phyloP scores from a whole-genome alignment of 2,797 vertebrate species.

The Gila robusta region DNA sequence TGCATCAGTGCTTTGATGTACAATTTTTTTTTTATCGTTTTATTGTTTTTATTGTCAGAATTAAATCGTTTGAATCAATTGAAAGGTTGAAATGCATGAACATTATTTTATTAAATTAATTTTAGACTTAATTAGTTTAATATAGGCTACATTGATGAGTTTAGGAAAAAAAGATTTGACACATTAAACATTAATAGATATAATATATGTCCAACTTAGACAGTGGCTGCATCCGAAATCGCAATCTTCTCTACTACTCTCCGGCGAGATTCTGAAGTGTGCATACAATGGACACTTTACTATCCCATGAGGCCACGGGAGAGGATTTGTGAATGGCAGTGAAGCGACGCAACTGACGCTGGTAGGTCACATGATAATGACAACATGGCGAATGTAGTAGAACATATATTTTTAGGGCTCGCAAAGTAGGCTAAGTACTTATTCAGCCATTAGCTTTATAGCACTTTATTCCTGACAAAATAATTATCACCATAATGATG shows the following conservation, averaged over 20 bases:
- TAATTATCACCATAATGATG: neutral
- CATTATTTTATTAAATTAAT: neutral
- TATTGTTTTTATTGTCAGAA: neutral
- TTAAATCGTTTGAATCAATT: neutral
- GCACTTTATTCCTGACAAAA: neutral
- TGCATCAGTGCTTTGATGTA: conserved; percentile 17
- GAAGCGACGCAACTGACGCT: neutral
- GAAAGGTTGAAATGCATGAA: neutral
- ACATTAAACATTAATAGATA: neutral
- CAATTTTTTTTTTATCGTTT: neutral
- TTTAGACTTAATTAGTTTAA: neutral
- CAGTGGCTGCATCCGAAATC: neutral
- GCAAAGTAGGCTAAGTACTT: too few relatives aligned
- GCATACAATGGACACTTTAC: neutral
- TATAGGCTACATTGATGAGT: neutral
- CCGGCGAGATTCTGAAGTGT: too few relatives aligned
- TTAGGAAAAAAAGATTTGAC: neutral
- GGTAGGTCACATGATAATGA: neutral
- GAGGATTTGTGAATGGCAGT: neutral
- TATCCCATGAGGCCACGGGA: neutral
- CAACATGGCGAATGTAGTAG: neutral
- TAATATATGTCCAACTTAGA: neutral
- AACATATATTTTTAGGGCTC: too few relatives aligned
- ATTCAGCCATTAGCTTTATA: neutral
- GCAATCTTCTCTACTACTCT: too few relatives aligned